phyloP scores from a whole-genome alignment of 1,140 invertebrate genomes.

The Zaprionus tsacasi region DNA sequence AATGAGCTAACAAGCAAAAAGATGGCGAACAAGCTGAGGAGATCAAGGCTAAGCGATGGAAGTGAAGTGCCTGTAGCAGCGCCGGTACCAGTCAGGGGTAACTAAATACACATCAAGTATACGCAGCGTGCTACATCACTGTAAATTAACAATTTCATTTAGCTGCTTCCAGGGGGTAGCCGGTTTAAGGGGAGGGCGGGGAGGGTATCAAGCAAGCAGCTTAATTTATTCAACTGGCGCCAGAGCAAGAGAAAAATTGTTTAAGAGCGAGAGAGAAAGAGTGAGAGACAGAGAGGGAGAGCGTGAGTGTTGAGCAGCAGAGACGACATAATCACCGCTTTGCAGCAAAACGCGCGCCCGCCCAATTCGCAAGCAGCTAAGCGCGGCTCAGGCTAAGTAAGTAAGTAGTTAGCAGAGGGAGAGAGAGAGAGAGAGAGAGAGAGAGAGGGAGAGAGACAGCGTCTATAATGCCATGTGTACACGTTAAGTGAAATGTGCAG shows the following conservation, averaged over 20 bases:
- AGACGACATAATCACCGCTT: constrained; percentile 76
- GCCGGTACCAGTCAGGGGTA: constrained; percentile 32
- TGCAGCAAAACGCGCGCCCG: constrained; percentile 36
- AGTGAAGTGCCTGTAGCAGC: constrained; percentile 24
- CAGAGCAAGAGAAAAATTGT: constrained; percentile 46
- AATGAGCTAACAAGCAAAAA: constrained; percentile 50
- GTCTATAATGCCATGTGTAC: constrained; percentile 38
- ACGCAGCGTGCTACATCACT: constrained; percentile 59
- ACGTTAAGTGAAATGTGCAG: constrained; percentile 44
- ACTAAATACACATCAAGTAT: constrained; percentile 71
- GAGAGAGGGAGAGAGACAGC: neutral
- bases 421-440: neutral
- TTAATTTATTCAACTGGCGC: constrained; percentile 71
- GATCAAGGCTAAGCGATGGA: constrained; percentile 45
- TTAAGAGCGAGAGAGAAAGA: constrained; percentile 43
- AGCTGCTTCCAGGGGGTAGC: constrained; percentile 37
- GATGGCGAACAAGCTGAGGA: neutral
- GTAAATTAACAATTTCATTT: constrained; percentile 78
- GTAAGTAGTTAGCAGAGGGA: constrained; percentile 24
- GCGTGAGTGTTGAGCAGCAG: constrained; percentile 7
- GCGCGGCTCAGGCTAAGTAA: constrained; percentile 58
- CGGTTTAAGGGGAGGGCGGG: neutral
- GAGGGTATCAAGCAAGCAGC: constrained; percentile 33
- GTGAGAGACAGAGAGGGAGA: neutral
- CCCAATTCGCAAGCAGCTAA: constrained; percentile 68